These are phyloP conservation scores for Lophius piscatorius DNA, from an alignment of 2,113 vertebrate genomes.

Conservation along the genomic window DNA sequence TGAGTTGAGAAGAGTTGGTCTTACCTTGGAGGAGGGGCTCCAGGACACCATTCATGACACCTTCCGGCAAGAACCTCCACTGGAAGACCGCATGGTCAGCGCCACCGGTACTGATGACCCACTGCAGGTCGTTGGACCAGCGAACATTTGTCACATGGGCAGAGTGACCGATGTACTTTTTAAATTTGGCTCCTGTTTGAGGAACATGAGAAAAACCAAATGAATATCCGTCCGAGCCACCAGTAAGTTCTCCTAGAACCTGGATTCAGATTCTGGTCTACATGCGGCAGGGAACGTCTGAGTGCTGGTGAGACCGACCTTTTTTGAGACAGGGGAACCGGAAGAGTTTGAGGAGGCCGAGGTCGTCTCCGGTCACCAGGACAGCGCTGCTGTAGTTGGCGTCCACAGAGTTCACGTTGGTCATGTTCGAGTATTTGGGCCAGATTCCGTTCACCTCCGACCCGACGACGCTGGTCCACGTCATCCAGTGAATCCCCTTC, in stretches of 20 bases:
- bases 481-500: constrained; percentile 93
- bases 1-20: too few relatives aligned
- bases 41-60: constrained; percentile 87
- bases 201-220: not conserved
- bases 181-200: constrained; percentile 91
- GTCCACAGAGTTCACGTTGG: constrained; percentile 92
- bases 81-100: constrained; percentile 97
- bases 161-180: constrained; percentile 95
- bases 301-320: constrained; percentile 76
- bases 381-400: constrained; percentile 92
- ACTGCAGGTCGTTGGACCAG: constrained; percentile 96
- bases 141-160: constrained; percentile 96
- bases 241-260: not conserved
- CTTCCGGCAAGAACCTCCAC: constrained; percentile 96
- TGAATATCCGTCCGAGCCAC: too few relatives aligned
- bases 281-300: too few relatives aligned
- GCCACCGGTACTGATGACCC: constrained; percentile 94
- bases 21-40: constrained; percentile 90
- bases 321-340: constrained; percentile 95
- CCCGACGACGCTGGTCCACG: constrained; percentile 93
- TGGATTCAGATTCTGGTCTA: not conserved
- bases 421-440: constrained; percentile 91
- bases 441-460: constrained; percentile 94
- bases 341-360: constrained; percentile 92
- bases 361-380: constrained; percentile 92